Evolutionary conservation across 2,888 invertebrate species (phyloP).

Genomic region (Pegoplata infirma): DNA sequence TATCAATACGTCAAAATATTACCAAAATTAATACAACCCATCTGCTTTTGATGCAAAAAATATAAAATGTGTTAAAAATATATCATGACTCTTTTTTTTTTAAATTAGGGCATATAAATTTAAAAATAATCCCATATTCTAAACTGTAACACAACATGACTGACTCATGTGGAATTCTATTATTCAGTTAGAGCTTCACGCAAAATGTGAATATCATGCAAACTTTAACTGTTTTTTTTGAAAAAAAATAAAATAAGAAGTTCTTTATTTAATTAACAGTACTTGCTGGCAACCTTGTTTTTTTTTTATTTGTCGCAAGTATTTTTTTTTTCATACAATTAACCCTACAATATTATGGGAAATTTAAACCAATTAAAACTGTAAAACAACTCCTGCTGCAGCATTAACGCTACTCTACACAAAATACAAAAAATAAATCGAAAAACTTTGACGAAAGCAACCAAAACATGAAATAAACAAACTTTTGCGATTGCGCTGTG

Average conservation of each 20-base stretch:
- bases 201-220: not conserved
- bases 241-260: not conserved
- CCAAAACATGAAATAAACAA: constrained; percentile 21
- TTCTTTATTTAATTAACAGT: constrained; percentile 9
- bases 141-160: not conserved
- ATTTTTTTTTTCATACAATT: not conserved
- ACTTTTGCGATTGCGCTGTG: constrained; percentile 61
- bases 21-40: no score
- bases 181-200: not conserved
- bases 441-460: constrained; percentile 49
- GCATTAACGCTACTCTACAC: constrained; percentile 33
- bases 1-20: no score
- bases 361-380: constrained; percentile 53
- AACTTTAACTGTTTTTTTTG: constrained; percentile 32
- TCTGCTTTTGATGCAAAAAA: no score
- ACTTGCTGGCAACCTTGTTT: constrained; percentile 54
- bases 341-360: constrained; percentile 38
- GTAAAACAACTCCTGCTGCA: constrained; percentile 52
- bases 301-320: not conserved
- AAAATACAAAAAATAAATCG: constrained; percentile 29
- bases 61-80: no score
- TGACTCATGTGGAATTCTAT: not conserved
- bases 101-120: not conserved
- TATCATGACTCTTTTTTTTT: not conserved
- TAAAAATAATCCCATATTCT: not conserved